A percentile compares a stretch with the other conserved stretches of the same genome.
Evolutionary conservation across 1,140 invertebrate genomes (phyloP).

Genomic region (Macrobrachium rosenbergii): DNA sequence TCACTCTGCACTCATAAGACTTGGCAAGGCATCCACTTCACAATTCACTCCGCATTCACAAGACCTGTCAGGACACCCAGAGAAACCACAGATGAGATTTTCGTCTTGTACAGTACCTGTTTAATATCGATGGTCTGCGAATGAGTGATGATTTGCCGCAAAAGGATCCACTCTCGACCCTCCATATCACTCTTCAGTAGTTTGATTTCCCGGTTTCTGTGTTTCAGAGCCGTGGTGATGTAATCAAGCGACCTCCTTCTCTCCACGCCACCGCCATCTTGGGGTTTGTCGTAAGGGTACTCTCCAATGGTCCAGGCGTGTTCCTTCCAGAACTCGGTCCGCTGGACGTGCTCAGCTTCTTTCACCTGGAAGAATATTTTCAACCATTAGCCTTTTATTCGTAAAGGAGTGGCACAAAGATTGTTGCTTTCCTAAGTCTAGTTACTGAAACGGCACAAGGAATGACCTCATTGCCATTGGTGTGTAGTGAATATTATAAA

Average conservation of each 20-base stretch:
- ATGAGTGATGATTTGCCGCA: constrained; percentile 54
- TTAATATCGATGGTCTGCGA: constrained; percentile 43
- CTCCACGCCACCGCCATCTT: constrained; percentile 25
- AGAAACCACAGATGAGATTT: no score
- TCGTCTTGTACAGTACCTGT: constrained; percentile 49
- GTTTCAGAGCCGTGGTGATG: constrained; percentile 41
- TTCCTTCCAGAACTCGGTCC: constrained; percentile 50
- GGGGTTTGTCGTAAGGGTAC: constrained; percentile 36
- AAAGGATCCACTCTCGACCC: constrained; percentile 61
- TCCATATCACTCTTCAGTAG: constrained; percentile 62
- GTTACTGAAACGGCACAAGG: no score
- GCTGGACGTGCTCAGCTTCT: constrained; percentile 45
- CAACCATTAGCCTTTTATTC: no score
- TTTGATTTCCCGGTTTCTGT: constrained; percentile 50
- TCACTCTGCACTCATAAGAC: background rate
- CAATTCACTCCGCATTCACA: no score
- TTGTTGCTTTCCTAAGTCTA: no score
- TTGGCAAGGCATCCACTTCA: no score
- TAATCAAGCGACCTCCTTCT: constrained; percentile 58
- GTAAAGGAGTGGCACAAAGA: no score
- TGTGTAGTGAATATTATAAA: no score
- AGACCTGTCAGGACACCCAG: no score
- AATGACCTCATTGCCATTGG: no score
- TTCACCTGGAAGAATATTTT: constrained; percentile 26
- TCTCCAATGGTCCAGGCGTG: constrained; percentile 50